phyloP scores from a whole-genome alignment of 2,888 invertebrate species.

The Stramonita haemastoma region DNA sequence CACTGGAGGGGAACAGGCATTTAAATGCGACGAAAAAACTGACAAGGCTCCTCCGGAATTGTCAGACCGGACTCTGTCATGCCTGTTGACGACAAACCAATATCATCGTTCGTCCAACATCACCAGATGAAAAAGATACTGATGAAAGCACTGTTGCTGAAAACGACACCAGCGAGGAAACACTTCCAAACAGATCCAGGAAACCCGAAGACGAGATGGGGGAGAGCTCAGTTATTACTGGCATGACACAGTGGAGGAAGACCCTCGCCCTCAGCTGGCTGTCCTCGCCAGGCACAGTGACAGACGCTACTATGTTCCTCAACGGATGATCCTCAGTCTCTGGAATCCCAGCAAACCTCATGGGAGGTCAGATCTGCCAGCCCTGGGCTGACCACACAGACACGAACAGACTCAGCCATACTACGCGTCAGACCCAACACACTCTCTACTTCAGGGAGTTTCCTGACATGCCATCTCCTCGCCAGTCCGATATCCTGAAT shows the following conservation, averaged over 20 bases:
- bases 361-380: background rate
- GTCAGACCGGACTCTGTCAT: background rate
- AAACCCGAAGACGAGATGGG: background rate
- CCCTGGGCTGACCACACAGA: background rate
- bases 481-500: slow-evolving; percentile 39
- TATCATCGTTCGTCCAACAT: background rate
- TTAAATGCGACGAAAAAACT: background rate
- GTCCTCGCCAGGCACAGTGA: background rate
- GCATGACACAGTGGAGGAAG: slow-evolving; percentile 34
- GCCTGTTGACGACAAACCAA: background rate
- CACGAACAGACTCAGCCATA: background rate
- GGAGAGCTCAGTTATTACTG: slow-evolving; percentile 45
- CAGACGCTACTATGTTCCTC: background rate
- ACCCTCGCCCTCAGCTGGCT: slow-evolving; percentile 1
- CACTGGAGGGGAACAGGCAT: background rate
- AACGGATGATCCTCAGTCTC: background rate
- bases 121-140: background rate
- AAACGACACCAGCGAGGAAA: background rate
- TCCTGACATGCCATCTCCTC: background rate
- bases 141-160: background rate
- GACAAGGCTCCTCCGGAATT: background rate
- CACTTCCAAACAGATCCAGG: background rate
- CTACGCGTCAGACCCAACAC: background rate
- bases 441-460: background rate
- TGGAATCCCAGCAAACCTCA: background rate